Evolutionary conservation across 2,113 vertebrate species (phyloP).

Genomic region (Oxyruncus cristatus): DNA sequence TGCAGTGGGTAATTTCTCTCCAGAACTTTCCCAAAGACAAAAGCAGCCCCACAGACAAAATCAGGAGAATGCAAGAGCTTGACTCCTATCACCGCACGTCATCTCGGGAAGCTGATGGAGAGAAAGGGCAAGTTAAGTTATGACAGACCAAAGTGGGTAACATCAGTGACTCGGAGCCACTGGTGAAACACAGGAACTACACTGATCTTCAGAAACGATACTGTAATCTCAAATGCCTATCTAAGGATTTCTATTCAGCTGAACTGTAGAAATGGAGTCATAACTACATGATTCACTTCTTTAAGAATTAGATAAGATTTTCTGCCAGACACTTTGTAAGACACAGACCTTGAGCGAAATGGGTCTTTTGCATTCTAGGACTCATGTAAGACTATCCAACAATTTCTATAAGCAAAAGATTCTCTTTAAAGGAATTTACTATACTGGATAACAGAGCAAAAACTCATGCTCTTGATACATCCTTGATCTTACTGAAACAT

Average conservation of each 20-base stretch:
- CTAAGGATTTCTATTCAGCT: constrained; percentile 20
- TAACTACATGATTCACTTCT: background rate
- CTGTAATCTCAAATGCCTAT: constrained; percentile 11
- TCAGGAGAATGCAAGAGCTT: background rate
- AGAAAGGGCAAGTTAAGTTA: background rate
- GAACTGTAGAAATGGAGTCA: background rate
- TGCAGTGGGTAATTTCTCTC: background rate
- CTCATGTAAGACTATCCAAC: background rate
- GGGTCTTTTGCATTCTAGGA: background rate
- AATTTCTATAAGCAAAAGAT: background rate
- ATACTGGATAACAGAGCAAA: background rate
- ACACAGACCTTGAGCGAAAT: background rate
- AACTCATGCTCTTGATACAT: background rate
- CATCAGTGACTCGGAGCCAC: background rate
- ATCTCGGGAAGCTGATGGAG: background rate
- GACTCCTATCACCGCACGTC: rapidly evolving
- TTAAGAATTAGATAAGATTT: background rate
- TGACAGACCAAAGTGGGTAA: background rate
- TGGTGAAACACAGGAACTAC: background rate
- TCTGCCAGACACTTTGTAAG: background rate
- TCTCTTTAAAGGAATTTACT: background rate
- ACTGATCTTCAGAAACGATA: background rate
- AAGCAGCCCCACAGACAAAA: background rate
- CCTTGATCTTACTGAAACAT: no score
- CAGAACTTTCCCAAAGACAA: background rate